Percentiles rank a stretch among this genome's conserved stretches.
Evolutionary conservation across 2,797 vertebrate species (phyloP).

Genomic region (Galaxias olidus): DNA sequence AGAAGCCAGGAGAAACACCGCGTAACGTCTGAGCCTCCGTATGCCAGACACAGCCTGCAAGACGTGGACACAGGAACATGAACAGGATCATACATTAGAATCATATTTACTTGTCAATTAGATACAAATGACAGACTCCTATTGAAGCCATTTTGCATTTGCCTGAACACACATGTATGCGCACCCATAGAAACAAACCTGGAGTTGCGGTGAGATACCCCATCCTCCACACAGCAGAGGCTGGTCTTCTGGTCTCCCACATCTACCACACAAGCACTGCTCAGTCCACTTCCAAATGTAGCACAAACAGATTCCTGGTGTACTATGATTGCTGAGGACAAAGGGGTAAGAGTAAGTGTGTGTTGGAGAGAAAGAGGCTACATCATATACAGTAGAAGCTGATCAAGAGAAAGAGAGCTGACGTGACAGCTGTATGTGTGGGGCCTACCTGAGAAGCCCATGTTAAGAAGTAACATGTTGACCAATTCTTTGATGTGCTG

Average conservation of each 20-base stretch:
- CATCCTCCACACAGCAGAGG: slow-evolving; percentile 95
- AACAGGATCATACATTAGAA: not conserved
- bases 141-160: too few relatives aligned
- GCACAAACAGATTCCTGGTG: slow-evolving; percentile 97
- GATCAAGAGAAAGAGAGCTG: not conserved
- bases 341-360: not conserved
- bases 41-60: slow-evolving; percentile 88
- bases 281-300: slow-evolving; percentile 92
- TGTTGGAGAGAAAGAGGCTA: not conserved
- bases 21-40: slow-evolving; percentile 93
- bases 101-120: not conserved
- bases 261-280: slow-evolving; percentile 94
- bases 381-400: not conserved
- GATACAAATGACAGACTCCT: not conserved
- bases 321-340: slow-evolving; percentile 84
- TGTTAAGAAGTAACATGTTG: slow-evolving; percentile 92
- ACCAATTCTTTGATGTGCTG: slow-evolving; percentile 94
- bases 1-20: slow-evolving; percentile 96
- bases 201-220: slow-evolving; percentile 94
- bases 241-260: slow-evolving; percentile 98
- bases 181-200: slow-evolving; percentile 70
- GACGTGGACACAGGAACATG: not conserved
- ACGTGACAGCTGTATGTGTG: not conserved
- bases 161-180: too few relatives aligned
- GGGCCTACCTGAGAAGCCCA: slow-evolving; percentile 93